These are phyloP conservation scores for Aphidoletes aphidimyza DNA, from an alignment of 2,888 invertebrate genomes.

Conservation along the genomic window DNA sequence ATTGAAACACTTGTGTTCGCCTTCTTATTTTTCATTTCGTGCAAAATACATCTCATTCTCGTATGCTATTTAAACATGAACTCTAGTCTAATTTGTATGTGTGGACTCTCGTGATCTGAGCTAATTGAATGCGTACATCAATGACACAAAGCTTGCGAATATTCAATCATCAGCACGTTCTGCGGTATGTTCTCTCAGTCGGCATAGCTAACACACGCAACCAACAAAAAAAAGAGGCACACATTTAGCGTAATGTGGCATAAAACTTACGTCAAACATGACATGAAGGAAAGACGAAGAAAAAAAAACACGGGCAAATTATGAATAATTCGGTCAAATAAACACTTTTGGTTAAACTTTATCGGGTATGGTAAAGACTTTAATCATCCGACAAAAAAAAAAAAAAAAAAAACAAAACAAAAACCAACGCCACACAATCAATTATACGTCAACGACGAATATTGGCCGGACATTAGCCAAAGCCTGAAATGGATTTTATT, in stretches of 20 bases:
- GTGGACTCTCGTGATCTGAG: neutral
- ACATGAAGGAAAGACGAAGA: neutral
- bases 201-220: neutral
- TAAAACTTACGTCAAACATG: constrained; percentile 1
- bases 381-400: neutral
- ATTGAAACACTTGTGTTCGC: neutral
- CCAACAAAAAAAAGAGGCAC: too few species aligned
- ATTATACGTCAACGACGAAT: too few species aligned
- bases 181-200: neutral
- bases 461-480: too few species aligned
- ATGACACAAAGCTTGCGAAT: neutral
- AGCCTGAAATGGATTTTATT: too few species aligned
- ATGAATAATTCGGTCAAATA: constrained; percentile 36
- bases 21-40: too few species aligned
- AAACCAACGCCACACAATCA: too few species aligned
- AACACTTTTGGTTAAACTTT: neutral
- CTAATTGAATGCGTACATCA: constrained; percentile 20
- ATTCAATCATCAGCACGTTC: neutral
- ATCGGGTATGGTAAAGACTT: neutral
- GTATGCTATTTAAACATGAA: neutral
- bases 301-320: too few species aligned
- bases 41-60: too few species aligned
- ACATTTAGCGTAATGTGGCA: constrained; percentile 23
- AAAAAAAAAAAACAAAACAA: too few species aligned
- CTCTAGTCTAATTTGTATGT: neutral